Evolutionary conservation across 2,797 vertebrate genomes (phyloP).

Genomic region (Sebastes kiyomatsui): DNA sequence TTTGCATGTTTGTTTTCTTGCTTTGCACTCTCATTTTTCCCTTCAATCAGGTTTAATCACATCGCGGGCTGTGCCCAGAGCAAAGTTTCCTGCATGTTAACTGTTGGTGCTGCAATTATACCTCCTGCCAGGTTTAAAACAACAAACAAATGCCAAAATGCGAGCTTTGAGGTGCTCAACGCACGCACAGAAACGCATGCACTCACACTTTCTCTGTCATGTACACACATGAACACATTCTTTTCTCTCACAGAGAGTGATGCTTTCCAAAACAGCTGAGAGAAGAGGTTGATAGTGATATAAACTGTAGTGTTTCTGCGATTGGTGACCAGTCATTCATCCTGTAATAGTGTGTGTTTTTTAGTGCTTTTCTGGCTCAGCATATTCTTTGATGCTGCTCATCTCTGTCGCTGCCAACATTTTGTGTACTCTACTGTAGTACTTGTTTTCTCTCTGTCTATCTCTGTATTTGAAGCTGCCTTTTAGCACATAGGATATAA

Average conservation of each 20-base stretch:
- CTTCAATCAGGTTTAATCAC: constrained; percentile 37
- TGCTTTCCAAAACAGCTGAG: constrained; percentile 22
- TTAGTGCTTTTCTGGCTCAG: constrained; percentile 23
- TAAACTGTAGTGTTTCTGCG: not conserved
- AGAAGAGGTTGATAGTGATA: constrained; percentile 21
- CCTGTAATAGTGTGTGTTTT: constrained; percentile 13
- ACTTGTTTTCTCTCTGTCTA: not conserved
- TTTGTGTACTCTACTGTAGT: not conserved
- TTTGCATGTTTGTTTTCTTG: not conserved
- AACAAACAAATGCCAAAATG: constrained; percentile 49
- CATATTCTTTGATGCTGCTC: constrained; percentile 29
- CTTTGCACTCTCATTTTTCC: not conserved
- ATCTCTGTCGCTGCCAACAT: constrained; percentile 20
- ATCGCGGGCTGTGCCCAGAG: constrained; percentile 21
- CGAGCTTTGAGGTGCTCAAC: not conserved
- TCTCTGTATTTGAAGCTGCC: not conserved
- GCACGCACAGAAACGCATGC: not conserved
- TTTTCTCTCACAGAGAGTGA: not conserved
- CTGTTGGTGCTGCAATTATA: constrained; percentile 28
- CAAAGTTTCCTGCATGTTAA: constrained; percentile 33
- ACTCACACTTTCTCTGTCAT: constrained; percentile 1
- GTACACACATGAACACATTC: not conserved
- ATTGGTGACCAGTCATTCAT: constrained; percentile 34
- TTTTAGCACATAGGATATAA: not conserved
- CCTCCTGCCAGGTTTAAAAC: constrained; percentile 47